Conservation (phyloP, 2,797 vertebrate genomes). For the Pangasius mekongensis region DNA sequence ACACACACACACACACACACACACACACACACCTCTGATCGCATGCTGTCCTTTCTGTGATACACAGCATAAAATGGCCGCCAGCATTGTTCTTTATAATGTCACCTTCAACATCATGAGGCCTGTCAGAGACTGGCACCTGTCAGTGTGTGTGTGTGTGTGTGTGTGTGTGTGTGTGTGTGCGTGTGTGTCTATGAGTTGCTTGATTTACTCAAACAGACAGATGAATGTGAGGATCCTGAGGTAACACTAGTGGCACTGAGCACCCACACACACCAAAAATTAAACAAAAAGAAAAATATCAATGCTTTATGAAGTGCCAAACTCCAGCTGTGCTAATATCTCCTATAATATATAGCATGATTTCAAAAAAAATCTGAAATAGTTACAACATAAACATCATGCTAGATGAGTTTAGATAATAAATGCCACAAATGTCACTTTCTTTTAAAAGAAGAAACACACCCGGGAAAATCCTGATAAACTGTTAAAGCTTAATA, state of each 20-base stretch:
- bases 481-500: background rate
- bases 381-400: background rate
- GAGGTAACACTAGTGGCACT: constrained; percentile 63
- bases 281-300: background rate
- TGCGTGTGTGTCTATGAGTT: constrained; percentile 22
- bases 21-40: background rate
- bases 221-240: constrained; percentile 63
- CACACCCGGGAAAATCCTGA: too few species aligned
- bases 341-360: background rate
- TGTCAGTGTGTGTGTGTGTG: constrained; percentile 63
- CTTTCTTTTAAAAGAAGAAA: background rate
- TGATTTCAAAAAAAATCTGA: background rate
- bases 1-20: constrained; percentile 24
- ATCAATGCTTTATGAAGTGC: background rate
- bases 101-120: constrained; percentile 65
- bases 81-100: constrained; percentile 41
- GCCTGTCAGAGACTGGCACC: constrained; percentile 69
- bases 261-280: background rate
- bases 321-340: background rate
- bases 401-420: background rate
- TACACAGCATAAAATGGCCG: constrained; percentile 35
- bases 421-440: background rate
- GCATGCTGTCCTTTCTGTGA: constrained; percentile 12
- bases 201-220: constrained; percentile 69
- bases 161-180: constrained; percentile 20